Percentiles rank a stretch among this genome's conserved stretches.
phyloP scores from a whole-genome alignment of 2,888 invertebrate species.

The Chamaedrilus cognettii region DNA sequence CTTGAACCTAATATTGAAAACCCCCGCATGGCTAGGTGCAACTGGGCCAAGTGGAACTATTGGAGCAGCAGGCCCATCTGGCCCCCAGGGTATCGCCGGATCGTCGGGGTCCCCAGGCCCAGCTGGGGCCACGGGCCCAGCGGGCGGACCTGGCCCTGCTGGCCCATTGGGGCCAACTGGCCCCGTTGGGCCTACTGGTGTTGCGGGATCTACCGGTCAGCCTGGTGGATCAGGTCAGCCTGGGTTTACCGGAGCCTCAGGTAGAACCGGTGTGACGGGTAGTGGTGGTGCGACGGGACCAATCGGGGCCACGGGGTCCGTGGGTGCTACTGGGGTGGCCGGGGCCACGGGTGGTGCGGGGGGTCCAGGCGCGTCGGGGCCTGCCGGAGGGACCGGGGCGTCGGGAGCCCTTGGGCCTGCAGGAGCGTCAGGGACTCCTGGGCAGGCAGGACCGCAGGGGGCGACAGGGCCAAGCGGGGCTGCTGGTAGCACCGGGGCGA shows the following conservation, averaged over 20 bases:
- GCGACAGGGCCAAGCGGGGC: constrained; percentile 10
- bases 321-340: background rate
- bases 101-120: constrained; percentile 16
- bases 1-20: too few species aligned
- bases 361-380: constrained; percentile 25
- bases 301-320: constrained; percentile 18
- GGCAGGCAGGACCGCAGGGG: constrained; percentile 12
- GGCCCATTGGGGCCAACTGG: constrained; percentile 21
- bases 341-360: constrained; percentile 17
- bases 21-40: too few species aligned
- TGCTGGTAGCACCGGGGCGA: background rate
- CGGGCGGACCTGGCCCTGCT: constrained; percentile 28
- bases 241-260: constrained; percentile 22
- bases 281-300: constrained; percentile 24
- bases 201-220: constrained; percentile 19
- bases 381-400: constrained; percentile 14
- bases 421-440: constrained; percentile 20
- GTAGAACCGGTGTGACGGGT: constrained; percentile 9
- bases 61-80: constrained; percentile 28
- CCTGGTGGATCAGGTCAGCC: too few species aligned
- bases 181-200: constrained; percentile 24
- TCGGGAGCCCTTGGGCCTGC: constrained; percentile 13
- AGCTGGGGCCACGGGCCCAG: constrained; percentile 42
- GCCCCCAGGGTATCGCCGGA: constrained; percentile 28
- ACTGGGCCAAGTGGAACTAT: constrained; percentile 24